Evolutionary conservation across 2,888 invertebrate species (phyloP), one percentile per base, ranked within the genome.

Genomic region (Amphimallon solstitiale): DNA sequence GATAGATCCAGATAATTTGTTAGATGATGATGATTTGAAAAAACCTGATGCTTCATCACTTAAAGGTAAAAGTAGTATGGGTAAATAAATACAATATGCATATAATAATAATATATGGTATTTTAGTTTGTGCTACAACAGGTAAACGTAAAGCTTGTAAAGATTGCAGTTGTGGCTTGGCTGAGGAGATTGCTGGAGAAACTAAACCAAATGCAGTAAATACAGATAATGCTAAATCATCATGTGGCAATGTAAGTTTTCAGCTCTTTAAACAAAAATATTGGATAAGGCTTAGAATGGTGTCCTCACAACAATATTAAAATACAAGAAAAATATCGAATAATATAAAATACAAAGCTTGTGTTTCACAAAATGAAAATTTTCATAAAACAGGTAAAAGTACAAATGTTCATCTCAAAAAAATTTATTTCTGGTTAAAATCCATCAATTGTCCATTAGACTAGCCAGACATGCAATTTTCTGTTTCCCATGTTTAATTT

Each of bases 141-240:
- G 95, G 95, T 1, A 94, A 96, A 82, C 87, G 94, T 65, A 97
- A 97, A 82, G 98, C 99, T 0, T 99, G 99, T 78, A 99, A 98
- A 74, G 94, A 99, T 82, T 99, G 99, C 80, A 90, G 93, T 1
- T 99, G 99, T 82, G 99, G 99, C 0, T 85, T 99, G 66, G 98
- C 98, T 2, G 98, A 98, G 73, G 96, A 98, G 82, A 83, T 98
- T 60, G 89, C 87, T 51, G 87, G 85, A 6, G 92, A 92, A 79
- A 82, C 82, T 23, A 84, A 84, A 56, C 81, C 84, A 19, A 83
- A 84, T 65, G 63, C 72, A n/a, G 74, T 80, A 29, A 75, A 84
- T 70, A 76, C 78, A 10, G 66, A 73, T 77, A 85, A 87, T 37
- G 89, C 90, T 1, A 93, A 92, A 80, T 98, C 98, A 0, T 94